A percentile compares a stretch with the other conserved stretches of the same genome.
phyloP scores from a whole-genome alignment of 2,888 invertebrate genomes.

The Selenia dentaria region DNA sequence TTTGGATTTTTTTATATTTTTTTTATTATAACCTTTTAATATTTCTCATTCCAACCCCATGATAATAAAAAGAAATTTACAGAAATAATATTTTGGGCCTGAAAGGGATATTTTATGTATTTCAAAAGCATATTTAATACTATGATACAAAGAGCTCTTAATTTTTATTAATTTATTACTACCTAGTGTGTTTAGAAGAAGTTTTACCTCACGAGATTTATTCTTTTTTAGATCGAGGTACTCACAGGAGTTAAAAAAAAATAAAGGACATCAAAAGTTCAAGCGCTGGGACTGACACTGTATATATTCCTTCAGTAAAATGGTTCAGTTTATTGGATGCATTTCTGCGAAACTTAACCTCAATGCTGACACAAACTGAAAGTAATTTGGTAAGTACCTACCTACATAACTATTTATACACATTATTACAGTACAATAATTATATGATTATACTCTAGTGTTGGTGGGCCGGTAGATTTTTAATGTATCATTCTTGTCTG shows the following conservation, averaged over 20 bases:
- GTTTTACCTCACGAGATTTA: slow-evolving; percentile 1
- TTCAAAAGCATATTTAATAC: slow-evolving; percentile 6
- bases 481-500: no score
- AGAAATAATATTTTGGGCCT: no score
- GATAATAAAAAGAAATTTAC: no score
- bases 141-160: slow-evolving; percentile 14
- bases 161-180: not conserved
- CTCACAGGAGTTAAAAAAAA: no score
- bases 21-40: no score
- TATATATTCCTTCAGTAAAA: no score
- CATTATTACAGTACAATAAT: slow-evolving; percentile 9
- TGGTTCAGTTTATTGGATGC: slow-evolving; percentile 16
- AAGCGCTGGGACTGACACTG: no score
- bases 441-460: slow-evolving; percentile 12
- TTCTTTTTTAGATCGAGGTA: not conserved
- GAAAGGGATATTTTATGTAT: no score
- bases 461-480: slow-evolving; percentile 18
- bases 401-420: slow-evolving; percentile 14
- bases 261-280: no score
- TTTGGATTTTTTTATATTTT: no score
- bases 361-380: slow-evolving; percentile 22
- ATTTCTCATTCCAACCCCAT: no score
- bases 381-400: slow-evolving; percentile 29
- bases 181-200: slow-evolving; percentile 13
- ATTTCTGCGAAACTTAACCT: slow-evolving; percentile 19